A percentile compares a stretch with the other conserved stretches of the same genome.
Conservation (phyloP, 2,888 invertebrate genomes). For the Endotricha flammealis region DNA sequence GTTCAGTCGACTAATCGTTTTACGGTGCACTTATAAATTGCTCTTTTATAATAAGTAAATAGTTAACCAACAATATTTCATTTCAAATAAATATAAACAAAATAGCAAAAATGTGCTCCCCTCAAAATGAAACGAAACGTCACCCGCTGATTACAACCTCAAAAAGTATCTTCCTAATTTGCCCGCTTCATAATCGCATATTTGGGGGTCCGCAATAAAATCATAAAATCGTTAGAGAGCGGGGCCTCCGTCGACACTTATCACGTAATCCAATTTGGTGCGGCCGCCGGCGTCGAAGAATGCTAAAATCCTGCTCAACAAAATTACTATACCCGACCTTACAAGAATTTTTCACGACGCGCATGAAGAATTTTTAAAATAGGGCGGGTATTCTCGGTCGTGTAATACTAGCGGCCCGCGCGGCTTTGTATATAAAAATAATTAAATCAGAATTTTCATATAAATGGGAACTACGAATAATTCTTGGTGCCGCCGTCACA, state of each 20-base stretch:
- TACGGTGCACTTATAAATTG: too few species aligned
- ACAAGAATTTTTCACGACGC: constrained; percentile 5
- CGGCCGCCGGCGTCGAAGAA: constrained; percentile 48
- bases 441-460: too few species aligned
- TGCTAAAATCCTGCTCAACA: constrained; percentile 54
- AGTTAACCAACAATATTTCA: too few species aligned
- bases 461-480: too few species aligned
- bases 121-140: constrained; percentile 1
- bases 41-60: too few species aligned
- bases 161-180: constrained; percentile 33
- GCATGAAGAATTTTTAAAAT: constrained; percentile 13
- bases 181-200: constrained; percentile 44
- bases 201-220: constrained; percentile 59
- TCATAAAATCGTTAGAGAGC: constrained; percentile 62
- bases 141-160: constrained; percentile 12
- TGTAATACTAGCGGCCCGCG: too few species aligned
- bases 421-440: too few species aligned
- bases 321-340: constrained; percentile 43
- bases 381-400: too few species aligned
- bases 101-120: too few species aligned
- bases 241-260: constrained; percentile 48
- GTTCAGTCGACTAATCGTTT: too few species aligned
- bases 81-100: too few species aligned
- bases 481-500: too few species aligned
- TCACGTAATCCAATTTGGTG: constrained; percentile 71